Percentiles rank a stretch among this genome's conserved stretches.
Evolutionary conservation across 2,888 invertebrate species (phyloP).

Genomic region (Bedellia somnulentella): DNA sequence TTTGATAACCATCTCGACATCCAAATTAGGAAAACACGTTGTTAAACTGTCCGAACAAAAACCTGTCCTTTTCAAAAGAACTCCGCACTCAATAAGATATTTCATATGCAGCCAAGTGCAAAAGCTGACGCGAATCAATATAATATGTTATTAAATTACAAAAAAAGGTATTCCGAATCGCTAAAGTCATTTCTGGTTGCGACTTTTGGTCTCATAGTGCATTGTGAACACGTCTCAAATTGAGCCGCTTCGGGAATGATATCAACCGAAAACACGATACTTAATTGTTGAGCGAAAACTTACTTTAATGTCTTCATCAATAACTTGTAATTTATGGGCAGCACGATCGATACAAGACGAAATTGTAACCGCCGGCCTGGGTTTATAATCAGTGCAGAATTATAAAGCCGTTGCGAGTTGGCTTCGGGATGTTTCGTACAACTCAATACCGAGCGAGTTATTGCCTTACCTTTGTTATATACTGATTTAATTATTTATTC

Average conservation of each 20-base stretch:
- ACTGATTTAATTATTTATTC: not conserved
- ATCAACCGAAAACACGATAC: conserved; percentile 16
- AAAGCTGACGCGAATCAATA: conserved; percentile 41
- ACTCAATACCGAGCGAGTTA: conserved; percentile 22
- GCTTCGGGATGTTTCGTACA: conserved; percentile 16
- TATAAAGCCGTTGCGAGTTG: conserved; percentile 50
- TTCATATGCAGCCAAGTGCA: conserved; percentile 53
- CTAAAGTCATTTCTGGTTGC: conserved; percentile 20
- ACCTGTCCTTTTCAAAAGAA: too few relatives aligned
- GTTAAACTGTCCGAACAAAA: too few relatives aligned
- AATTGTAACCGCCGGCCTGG: conserved; percentile 66
- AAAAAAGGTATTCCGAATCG: conserved; percentile 29
- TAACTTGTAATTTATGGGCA: conserved; percentile 60
- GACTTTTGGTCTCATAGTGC: conserved; percentile 23
- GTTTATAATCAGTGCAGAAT: conserved; percentile 60
- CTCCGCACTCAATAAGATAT: too few relatives aligned
- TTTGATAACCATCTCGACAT: too few relatives aligned
- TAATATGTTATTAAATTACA: conserved; percentile 39
- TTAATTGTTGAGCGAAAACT: conserved; percentile 35
- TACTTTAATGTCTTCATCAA: conserved; percentile 61
- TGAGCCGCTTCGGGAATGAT: conserved; percentile 10
- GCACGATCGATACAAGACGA: conserved; percentile 57
- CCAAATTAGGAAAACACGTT: conserved; percentile 45
- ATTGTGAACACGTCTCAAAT: conserved; percentile 26
- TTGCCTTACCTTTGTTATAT: conserved; percentile 4